Percentiles rank a stretch among this genome's conserved stretches.
Conservation (phyloP, 2,888 invertebrate genomes). For the Rhaphigaster nebulosa region DNA sequence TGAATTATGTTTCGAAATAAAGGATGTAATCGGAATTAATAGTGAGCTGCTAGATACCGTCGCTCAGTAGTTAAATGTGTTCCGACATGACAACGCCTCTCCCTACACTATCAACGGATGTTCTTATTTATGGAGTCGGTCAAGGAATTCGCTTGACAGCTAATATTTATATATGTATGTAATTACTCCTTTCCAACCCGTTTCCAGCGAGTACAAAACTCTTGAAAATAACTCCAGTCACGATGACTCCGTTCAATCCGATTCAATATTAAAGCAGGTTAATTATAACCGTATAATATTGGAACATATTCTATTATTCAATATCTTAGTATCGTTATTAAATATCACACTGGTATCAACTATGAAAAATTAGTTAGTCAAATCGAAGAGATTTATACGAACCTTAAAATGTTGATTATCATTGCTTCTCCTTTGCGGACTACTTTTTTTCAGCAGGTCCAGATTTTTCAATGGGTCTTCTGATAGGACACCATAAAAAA, state of each 20-base stretch:
- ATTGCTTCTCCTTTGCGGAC: too few species aligned
- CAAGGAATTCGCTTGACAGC: not conserved
- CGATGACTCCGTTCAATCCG: not conserved
- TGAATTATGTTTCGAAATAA: constrained; percentile 24
- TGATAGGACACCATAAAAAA: too few species aligned
- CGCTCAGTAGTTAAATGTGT: constrained; percentile 7
- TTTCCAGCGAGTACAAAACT: not conserved
- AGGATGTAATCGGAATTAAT: constrained; percentile 32
- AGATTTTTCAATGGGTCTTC: too few species aligned
- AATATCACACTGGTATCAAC: too few species aligned
- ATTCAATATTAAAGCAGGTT: not conserved
- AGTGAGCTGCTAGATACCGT: not conserved
- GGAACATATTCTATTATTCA: too few species aligned
- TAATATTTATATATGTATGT: constrained; percentile 5
- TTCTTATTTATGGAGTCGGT: not conserved
- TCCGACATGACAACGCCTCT: constrained; percentile 26
- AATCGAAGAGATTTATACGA: too few species aligned
- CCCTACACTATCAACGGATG: not conserved
- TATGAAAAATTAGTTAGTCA: too few species aligned
- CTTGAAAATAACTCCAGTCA: not conserved
- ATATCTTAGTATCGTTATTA: too few species aligned
- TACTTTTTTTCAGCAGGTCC: too few species aligned
- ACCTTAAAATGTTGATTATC: too few species aligned
- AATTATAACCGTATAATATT: too few species aligned
- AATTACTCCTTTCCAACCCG: not conserved